Percentiles rank a stretch among this genome's conserved stretches.
These are phyloP conservation scores for Tryphoninae sp. DNA, from an alignment of 2,888 invertebrate species.

Conservation along the genomic window DNA sequence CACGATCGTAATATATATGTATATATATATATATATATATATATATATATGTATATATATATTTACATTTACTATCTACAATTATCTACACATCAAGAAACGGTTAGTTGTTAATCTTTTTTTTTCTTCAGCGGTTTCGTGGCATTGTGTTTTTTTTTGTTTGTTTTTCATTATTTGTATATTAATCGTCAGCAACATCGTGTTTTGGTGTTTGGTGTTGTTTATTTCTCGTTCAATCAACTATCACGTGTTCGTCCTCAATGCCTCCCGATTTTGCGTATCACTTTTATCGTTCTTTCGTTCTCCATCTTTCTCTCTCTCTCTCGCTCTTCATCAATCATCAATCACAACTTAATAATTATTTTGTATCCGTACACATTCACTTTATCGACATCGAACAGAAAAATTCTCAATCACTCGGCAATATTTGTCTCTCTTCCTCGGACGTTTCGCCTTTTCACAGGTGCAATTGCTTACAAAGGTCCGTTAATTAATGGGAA, in stretches of 20 bases:
- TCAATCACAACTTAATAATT: conserved; percentile 47
- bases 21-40: conserved; percentile 79
- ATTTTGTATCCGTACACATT: conserved; percentile 57
- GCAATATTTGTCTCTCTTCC: conserved; percentile 28
- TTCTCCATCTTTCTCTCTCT: neutral
- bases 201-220: conserved; percentile 43
- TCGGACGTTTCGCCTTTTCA: conserved; percentile 43
- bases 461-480: conserved; percentile 40
- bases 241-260: conserved; percentile 49
- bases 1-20: conserved; percentile 70
- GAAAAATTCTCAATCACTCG: conserved; percentile 42
- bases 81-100: conserved; percentile 81
- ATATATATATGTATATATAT: conserved; percentile 77
- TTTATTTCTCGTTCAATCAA: conserved; percentile 34
- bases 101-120: conserved; percentile 73
- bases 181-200: conserved; percentile 46
- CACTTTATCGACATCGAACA: conserved; percentile 50
- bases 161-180: conserved; percentile 39
- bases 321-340: conserved; percentile 27
- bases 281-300: conserved; percentile 31
- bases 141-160: conserved; percentile 60
- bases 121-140: conserved; percentile 69
- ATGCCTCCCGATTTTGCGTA: conserved; percentile 46
- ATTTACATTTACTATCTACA: conserved; percentile 81
- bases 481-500: conserved; percentile 14